A percentile compares a stretch with the other conserved stretches of the same genome.
These are phyloP conservation scores for Pteromalus puparum DNA, from an alignment of 1,140 invertebrate species.

Conservation along the genomic window DNA sequence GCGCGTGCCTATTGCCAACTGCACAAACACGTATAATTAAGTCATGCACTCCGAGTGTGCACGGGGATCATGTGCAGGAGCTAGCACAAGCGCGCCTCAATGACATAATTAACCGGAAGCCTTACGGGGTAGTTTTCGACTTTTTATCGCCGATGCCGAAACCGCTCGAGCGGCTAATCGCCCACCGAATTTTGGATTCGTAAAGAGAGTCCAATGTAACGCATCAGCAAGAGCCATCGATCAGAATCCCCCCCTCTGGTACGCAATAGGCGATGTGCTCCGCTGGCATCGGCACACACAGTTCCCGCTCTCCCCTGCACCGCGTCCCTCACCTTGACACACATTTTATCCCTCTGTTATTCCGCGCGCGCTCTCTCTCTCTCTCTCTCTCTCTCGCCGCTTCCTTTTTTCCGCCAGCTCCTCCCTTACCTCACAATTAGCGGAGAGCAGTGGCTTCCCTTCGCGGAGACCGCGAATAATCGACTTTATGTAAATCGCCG, in stretches of 20 bases:
- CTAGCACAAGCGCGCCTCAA: constrained; percentile 12
- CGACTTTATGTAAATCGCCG: background rate
- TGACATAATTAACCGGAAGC: constrained; percentile 26
- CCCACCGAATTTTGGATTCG: background rate
- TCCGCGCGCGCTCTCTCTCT: too few relatives aligned
- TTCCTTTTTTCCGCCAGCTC: background rate
- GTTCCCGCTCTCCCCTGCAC: background rate
- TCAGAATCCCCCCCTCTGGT: background rate
- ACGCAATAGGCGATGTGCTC: background rate
- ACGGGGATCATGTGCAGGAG: background rate
- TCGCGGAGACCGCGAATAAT: background rate
- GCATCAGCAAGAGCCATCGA: background rate
- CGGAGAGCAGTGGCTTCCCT: background rate
- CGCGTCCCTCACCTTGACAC: constrained; percentile 33
- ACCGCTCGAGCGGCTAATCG: background rate
- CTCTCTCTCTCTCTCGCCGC: too few relatives aligned
- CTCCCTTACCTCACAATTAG: background rate
- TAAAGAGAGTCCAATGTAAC: constrained; percentile 6
- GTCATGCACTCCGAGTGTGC: background rate
- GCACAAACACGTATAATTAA: constrained; percentile 33
- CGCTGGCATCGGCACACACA: background rate
- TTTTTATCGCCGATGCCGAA: background rate
- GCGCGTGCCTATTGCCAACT: background rate
- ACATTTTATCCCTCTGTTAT: constrained; percentile 33
- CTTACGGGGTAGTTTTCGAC: background rate